phyloP scores from a whole-genome alignment of 2,113 vertebrate species.

The Falco punctatus region DNA sequence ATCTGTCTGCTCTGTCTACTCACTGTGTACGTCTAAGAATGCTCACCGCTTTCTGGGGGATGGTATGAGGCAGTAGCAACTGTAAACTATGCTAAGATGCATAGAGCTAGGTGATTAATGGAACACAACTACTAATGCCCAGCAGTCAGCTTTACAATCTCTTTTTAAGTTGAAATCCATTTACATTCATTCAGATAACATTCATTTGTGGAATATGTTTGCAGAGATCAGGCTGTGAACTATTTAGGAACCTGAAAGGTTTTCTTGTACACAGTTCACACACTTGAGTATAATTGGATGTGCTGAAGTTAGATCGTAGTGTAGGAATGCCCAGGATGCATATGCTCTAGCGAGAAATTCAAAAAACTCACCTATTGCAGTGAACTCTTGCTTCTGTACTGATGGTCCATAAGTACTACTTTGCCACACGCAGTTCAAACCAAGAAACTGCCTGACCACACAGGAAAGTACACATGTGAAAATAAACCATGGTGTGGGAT shows the following conservation, averaged over 20 bases:
- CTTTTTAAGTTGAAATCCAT: not conserved
- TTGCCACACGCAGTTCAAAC: not conserved
- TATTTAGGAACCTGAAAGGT: not conserved
- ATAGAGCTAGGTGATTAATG: not conserved
- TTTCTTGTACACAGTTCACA: not conserved
- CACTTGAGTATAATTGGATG: not conserved
- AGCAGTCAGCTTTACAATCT: not conserved
- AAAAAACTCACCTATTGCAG: not conserved
- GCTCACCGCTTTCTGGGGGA: not conserved
- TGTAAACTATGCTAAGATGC: not conserved
- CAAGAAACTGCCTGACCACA: not conserved
- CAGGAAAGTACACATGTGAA: not conserved
- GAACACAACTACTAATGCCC: not conserved
- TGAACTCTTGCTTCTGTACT: not conserved
- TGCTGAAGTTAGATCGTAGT: not conserved
- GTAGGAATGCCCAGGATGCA: not conserved
- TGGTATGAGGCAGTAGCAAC: not conserved
- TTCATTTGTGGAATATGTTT: not conserved
- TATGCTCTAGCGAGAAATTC: not conserved
- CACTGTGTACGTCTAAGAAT: accelerated
- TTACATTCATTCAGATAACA: constrained; percentile 21
- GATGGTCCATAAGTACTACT: not conserved
- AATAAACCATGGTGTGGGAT: not conserved
- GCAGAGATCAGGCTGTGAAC: not conserved
- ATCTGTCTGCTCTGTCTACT: not conserved